phyloP scores from a whole-genome alignment of 2,797 vertebrate genomes.

The Pipistrellus nathusii region DNA sequence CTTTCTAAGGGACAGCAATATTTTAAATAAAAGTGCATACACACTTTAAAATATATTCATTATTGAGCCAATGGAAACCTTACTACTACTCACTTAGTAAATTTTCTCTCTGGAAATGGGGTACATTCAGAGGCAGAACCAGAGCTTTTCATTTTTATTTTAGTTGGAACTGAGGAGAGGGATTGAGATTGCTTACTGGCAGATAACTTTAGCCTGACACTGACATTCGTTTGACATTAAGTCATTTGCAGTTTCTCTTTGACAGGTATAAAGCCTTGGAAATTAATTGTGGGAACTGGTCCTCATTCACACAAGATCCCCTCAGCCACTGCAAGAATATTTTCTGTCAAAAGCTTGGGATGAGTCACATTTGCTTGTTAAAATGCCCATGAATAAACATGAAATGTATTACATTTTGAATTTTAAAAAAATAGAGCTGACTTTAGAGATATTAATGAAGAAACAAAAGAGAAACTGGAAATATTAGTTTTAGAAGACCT shows the following conservation, averaged over 20 bases:
- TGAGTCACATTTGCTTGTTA: constrained; percentile 55
- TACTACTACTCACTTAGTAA: neutral
- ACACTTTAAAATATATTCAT: constrained; percentile 31
- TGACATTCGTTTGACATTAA: constrained; percentile 46
- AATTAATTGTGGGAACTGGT: constrained; percentile 28
- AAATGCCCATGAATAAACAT: constrained; percentile 2
- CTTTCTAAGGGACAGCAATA: neutral
- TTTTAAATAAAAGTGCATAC: constrained; percentile 19
- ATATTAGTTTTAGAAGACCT: neutral
- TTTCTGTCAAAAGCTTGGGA: constrained; percentile 43
- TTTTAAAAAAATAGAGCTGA: neutral
- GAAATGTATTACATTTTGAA: neutral
- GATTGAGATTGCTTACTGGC: neutral
- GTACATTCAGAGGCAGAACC: constrained; percentile 4
- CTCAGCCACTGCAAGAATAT: neutral
- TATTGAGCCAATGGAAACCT: neutral
- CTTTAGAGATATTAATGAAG: neutral
- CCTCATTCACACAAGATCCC: neutral
- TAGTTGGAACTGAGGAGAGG: constrained; percentile 3
- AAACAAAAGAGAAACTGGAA: neutral
- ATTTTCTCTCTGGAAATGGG: constrained; percentile 29
- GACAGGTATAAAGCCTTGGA: constrained; percentile 13
- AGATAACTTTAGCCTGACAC: neutral
- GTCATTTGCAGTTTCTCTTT: constrained; percentile 23
- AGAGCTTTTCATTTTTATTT: constrained; percentile 45